A percentile compares a stretch with the other conserved stretches of the same genome.
Evolutionary conservation across 1,140 invertebrate species (phyloP).

Genomic region (Gonioctena quinquepunctata): DNA sequence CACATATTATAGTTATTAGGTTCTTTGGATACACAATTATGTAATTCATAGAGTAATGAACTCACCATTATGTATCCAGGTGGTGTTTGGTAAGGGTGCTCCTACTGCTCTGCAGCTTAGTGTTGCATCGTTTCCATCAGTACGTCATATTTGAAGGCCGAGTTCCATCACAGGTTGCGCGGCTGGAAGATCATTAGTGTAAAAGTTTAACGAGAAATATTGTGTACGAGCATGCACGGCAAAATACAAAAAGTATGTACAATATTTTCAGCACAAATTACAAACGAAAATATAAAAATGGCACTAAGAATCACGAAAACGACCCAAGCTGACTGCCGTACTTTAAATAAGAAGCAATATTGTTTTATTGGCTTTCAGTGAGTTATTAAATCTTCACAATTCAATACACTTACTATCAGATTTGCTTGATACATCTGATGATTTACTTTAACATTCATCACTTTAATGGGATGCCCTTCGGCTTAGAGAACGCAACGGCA

Average conservation of each 20-base stretch:
- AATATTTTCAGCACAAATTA: neutral
- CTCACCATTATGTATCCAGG: slow-evolving; percentile 89
- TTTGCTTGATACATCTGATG: no score
- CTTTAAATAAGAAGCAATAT: no score
- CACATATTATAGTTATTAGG: neutral
- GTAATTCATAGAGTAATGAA: slow-evolving; percentile 12
- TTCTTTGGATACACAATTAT: no score
- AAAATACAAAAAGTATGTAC: neutral
- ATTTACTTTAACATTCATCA: no score
- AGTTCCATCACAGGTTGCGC: slow-evolving; percentile 81
- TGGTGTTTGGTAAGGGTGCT: slow-evolving; percentile 86
- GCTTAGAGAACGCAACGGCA: neutral
- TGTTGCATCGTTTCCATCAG: slow-evolving; percentile 87
- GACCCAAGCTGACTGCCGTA: no score
- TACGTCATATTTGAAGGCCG: slow-evolving; percentile 85
- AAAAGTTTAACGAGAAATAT: neutral
- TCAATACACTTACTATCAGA: no score
- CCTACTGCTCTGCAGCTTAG: slow-evolving; percentile 84
- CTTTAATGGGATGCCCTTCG: neutral
- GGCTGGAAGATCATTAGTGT: slow-evolving; percentile 63
- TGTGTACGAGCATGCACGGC: neutral
- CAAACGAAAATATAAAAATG: neutral
- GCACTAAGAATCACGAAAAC: no score
- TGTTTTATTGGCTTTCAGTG: no score
- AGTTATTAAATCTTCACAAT: no score